Base-by-base conservation (phyloP, 2,888 invertebrate species). In the Boloria euphrosyne region DNA sequence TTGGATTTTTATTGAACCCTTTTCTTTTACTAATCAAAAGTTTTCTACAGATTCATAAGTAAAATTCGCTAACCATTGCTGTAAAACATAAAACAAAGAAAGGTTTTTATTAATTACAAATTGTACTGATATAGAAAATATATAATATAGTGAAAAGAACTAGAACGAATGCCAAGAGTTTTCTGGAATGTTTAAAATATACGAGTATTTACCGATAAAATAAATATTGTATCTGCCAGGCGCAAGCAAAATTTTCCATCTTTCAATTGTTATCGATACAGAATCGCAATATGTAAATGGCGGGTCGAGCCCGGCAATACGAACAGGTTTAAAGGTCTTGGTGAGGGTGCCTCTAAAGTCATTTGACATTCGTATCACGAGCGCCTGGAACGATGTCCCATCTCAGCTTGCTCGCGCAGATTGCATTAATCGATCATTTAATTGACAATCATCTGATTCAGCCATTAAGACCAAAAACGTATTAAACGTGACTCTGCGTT, bases 351-450 rank as follows among this genome's bases (percentile, higher is more conserved):
- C 76, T 57, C 57, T 46, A 77, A 79, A 75, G 79, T 82, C 84
- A 86, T 88, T 89, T 83, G 78, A 83, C 86, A 91, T 91, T 88
- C 92, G 79, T 77, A 81, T 83, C 92, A 91, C 91, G 91, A 85
- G 78, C 85, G 82, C 80, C 80, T 80, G 83, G 82, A 89, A 90
- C 89, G 89, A 87, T 87, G 92, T 87, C 87, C 89, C 90, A 87
- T 90, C 86, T 86, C 87, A 80, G 85, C 84, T 85, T 84, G 79
- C 89, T 87, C 80, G 79, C 84, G 82, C 85, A 87, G 87, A 90
- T 90, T 89, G 89, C 90, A 90, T 91, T 92, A 90, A 90, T 90
- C 90, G 87, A 83, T 83, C 87, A 87, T 90, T 90, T 90, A 89
- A 90, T 88, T 85, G 86, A 87, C 86, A 86, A 86, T 87, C 82